Percentiles rank a stretch among this genome's conserved stretches.
phyloP scores from a whole-genome alignment of 1,140 invertebrate species.

The Campoletis sonorensis region DNA sequence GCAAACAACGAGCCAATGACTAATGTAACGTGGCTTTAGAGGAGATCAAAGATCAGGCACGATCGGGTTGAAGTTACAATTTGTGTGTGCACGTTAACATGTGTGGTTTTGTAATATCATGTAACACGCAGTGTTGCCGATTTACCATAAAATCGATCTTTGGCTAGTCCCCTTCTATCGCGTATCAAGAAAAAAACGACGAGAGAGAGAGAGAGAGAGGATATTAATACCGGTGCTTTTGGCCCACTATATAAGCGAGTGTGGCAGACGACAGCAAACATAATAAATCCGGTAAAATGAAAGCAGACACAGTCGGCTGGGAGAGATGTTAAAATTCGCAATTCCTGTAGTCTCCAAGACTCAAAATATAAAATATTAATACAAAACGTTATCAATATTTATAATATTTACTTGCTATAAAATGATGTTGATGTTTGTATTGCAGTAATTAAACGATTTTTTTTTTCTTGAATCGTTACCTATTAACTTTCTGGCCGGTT shows the following conservation, averaged over 20 bases:
- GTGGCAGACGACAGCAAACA: slow-evolving; percentile 24
- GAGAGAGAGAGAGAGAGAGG: not conserved
- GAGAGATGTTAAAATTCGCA: slow-evolving; percentile 20
- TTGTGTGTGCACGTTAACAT: not conserved
- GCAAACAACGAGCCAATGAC: slow-evolving; percentile 15
- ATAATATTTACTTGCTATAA: too few relatives aligned
- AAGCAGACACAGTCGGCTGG: not conserved
- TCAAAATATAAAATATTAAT: not conserved
- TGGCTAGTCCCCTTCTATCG: not conserved
- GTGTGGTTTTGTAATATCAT: not conserved
- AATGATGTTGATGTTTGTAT: too few relatives aligned
- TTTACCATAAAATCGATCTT: slow-evolving; percentile 29
- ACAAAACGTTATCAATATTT: too few relatives aligned
- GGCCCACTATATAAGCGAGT: not conserved
- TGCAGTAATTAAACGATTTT: too few relatives aligned
- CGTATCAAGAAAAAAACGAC: not conserved
- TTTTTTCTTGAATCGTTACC: too few relatives aligned
- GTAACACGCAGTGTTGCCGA: not conserved
- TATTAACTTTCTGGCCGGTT: too few relatives aligned
- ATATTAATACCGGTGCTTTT: not conserved
- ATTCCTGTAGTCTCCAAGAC: not conserved
- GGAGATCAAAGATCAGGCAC: slow-evolving; percentile 23
- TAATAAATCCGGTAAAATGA: slow-evolving; percentile 22
- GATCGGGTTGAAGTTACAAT: not conserved
- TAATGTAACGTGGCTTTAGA: not conserved